A percentile compares a stretch with the other conserved stretches of the same genome.
Conservation (phyloP, 2,888 invertebrate genomes). For the Aquatica leii region DNA sequence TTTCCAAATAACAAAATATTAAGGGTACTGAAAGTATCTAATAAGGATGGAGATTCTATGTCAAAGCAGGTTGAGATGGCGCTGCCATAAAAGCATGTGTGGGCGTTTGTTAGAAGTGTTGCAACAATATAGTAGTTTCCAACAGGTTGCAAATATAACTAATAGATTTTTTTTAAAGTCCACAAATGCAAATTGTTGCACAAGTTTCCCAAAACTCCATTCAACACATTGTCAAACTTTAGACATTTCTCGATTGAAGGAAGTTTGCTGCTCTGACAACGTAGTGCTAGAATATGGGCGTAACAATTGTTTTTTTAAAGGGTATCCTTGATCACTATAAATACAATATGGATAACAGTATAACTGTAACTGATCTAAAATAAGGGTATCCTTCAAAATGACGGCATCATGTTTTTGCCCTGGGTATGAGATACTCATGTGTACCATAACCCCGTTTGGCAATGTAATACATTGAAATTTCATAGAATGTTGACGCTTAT, state of each 20-base stretch:
- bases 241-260: not conserved
- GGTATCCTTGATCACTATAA: constrained; percentile 5
- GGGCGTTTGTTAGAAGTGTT: not conserved
- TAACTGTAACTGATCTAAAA: constrained; percentile 1
- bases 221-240: not conserved
- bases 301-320: constrained; percentile 2
- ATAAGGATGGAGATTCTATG: not conserved
- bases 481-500: not conserved
- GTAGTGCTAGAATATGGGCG: not conserved
- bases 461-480: constrained; percentile 7
- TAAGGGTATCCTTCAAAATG: not conserved
- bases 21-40: not conserved
- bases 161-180: not conserved
- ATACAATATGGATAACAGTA: not conserved
- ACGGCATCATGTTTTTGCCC: not conserved
- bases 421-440: constrained; percentile 8
- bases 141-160: not conserved
- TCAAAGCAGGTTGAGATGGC: not conserved
- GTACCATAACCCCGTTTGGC: constrained; percentile 3
- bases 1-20: too few relatives aligned
- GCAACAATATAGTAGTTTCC: not conserved
- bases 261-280: not conserved
- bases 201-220: not conserved
- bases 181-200: too few relatives aligned
- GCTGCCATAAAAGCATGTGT: too few relatives aligned